Evolutionary conservation across 2,888 invertebrate species (phyloP).

Genomic region (Eristalinus aeneus): DNA sequence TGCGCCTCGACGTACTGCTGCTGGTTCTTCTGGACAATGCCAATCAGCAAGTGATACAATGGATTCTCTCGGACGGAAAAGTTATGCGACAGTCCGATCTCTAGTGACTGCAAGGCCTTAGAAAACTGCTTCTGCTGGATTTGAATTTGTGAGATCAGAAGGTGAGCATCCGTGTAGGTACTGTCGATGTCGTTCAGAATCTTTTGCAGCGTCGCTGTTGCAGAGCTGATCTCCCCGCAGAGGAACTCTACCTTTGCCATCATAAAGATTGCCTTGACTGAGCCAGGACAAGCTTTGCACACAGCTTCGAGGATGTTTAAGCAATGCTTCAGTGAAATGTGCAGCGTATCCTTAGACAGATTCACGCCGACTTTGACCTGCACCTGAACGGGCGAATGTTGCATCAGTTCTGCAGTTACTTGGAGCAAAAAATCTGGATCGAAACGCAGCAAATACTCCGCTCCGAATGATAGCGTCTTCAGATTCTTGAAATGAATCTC

Average conservation of each 20-base stretch:
- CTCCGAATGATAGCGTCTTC: conserved; percentile 86
- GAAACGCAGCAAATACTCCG: conserved; percentile 87
- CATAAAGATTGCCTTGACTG: conserved; percentile 85
- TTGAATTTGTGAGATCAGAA: conserved; percentile 92
- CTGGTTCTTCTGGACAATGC: conserved; percentile 89
- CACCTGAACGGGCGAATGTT: conserved; percentile 86
- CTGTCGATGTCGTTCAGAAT: conserved; percentile 88
- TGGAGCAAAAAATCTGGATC: conserved; percentile 94
- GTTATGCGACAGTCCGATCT: conserved; percentile 94
- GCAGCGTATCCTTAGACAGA: conserved; percentile 81
- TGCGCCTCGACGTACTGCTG: conserved; percentile 87
- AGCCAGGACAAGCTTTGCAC: conserved; percentile 90
- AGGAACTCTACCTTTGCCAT: conserved; percentile 91
- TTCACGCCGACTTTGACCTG: conserved; percentile 79
- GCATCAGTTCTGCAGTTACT: conserved; percentile 88
- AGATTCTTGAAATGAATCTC: conserved; percentile 82
- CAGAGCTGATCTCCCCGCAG: conserved; percentile 88
- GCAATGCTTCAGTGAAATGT: conserved; percentile 83
- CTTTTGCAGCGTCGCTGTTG: conserved; percentile 87
- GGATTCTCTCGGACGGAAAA: conserved; percentile 96
- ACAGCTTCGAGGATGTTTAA: conserved; percentile 87
- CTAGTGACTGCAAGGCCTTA: conserved; percentile 92
- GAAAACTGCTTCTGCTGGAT: conserved; percentile 86
- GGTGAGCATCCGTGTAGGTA: conserved; percentile 91
- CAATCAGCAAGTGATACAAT: conserved; percentile 92